Evolutionary conservation across 2,888 invertebrate genomes (phyloP).

Genomic region (Pristionchus exspectatus): DNA sequence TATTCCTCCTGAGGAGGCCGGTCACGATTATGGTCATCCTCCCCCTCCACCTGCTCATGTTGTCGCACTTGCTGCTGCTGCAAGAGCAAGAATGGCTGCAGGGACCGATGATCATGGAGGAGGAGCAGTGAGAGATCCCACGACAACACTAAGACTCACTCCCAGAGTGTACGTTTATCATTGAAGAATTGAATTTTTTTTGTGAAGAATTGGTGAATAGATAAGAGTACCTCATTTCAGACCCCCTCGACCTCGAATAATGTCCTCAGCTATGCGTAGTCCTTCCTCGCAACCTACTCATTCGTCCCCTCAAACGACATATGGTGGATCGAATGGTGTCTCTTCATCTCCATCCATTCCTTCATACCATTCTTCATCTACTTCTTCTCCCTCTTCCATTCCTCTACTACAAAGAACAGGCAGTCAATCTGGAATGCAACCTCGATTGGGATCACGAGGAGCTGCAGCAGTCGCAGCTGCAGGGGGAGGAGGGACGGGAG

Average conservation of each 20-base stretch:
- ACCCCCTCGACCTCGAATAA: background rate
- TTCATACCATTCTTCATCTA: background rate
- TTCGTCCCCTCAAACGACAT: background rate
- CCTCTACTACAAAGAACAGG: background rate
- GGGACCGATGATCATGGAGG: background rate
- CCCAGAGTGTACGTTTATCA: background rate
- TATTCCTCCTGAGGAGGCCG: slow-evolving; percentile 7
- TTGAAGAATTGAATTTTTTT: background rate
- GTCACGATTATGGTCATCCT: slow-evolving; percentile 22
- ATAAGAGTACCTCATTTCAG: background rate
- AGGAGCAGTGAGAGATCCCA: background rate
- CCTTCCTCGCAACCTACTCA: background rate
- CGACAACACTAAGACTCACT: background rate
- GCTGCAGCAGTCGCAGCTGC: background rate
- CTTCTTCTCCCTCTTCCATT: background rate
- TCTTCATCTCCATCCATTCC: background rate
- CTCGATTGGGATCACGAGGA: slow-evolving; percentile 2
- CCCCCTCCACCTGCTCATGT: background rate
- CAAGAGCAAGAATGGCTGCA: background rate
- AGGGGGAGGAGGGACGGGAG: background rate
- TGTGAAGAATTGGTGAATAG: background rate
- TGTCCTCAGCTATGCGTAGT: background rate
- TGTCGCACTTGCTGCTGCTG: background rate
- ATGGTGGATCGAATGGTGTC: background rate
- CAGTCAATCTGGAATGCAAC: background rate